These are phyloP conservation scores for Phyto melanocephala DNA, from an alignment of 2,888 invertebrate genomes.

Conservation along the genomic window DNA sequence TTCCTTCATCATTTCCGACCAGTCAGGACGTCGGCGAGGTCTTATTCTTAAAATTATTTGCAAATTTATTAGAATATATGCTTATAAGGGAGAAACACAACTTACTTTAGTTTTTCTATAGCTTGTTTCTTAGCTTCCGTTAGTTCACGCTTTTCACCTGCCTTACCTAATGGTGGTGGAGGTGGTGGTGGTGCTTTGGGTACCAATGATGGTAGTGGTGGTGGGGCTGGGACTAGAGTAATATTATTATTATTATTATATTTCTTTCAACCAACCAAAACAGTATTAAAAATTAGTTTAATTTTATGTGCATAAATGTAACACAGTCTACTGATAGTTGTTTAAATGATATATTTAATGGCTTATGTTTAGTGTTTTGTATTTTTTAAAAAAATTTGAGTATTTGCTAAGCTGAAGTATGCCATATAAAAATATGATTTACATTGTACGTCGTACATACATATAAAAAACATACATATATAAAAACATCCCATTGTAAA, in stretches of 20 bases:
- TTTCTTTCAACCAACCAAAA: no score
- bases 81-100: neutral
- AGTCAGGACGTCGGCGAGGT: slow-evolving; percentile 90
- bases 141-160: slow-evolving; percentile 82
- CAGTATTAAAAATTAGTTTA: neutral
- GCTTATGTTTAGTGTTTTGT: no score
- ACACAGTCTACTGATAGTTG: neutral
- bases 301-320: neutral
- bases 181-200: slow-evolving; percentile 85
- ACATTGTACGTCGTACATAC: no score
- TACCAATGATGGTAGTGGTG: slow-evolving; percentile 77
- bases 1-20: slow-evolving; percentile 94
- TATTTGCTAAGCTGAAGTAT: no score
- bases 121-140: slow-evolving; percentile 83
- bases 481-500: no score
- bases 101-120: slow-evolving; percentile 85
- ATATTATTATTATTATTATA: neutral
- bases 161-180: slow-evolving; percentile 84
- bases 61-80: neutral
- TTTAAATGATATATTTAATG: no score
- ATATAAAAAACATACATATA: no score
- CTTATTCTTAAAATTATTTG: slow-evolving; percentile 80
- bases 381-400: no score
- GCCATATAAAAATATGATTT: no score
- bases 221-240: slow-evolving; percentile 76